phyloP scores from a whole-genome alignment of 2,113 vertebrate species.

The Urocynchramus pylzowi region DNA sequence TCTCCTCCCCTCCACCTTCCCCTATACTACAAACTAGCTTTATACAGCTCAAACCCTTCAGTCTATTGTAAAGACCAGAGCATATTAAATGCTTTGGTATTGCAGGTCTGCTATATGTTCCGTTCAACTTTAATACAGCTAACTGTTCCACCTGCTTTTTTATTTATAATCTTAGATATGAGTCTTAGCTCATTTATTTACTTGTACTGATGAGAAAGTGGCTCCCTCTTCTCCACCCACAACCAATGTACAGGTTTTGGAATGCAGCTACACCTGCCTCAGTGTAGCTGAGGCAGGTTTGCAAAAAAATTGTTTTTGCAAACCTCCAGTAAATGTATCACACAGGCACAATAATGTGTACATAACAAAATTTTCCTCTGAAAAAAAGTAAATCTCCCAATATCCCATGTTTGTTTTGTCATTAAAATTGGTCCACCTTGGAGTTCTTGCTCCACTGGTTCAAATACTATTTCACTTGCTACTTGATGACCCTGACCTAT shows the following conservation, averaged over 20 bases:
- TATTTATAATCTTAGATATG: neutral
- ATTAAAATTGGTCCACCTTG: neutral
- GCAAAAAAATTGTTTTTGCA: neutral
- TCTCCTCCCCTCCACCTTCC: neutral
- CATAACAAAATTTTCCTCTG: neutral
- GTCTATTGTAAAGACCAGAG: neutral
- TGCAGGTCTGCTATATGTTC: neutral
- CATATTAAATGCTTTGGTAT: neutral
- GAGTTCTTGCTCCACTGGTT: neutral
- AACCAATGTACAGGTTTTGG: neutral
- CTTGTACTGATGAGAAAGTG: neutral
- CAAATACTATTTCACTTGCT: neutral
- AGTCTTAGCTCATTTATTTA: neutral
- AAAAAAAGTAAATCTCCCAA: neutral
- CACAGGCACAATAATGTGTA: neutral
- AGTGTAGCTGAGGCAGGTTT: too few species aligned
- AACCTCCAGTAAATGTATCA: neutral
- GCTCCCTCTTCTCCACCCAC: neutral
- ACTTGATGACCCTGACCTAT: neutral
- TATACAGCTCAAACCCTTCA: neutral
- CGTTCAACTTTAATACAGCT: neutral
- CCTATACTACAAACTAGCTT: neutral
- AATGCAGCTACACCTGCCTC: neutral
- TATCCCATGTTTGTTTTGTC: neutral
- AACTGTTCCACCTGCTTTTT: neutral